phyloP scores from a whole-genome alignment of 37 sponge, comb jelly and placozoan genomes.

The Spongia lamella region DNA sequence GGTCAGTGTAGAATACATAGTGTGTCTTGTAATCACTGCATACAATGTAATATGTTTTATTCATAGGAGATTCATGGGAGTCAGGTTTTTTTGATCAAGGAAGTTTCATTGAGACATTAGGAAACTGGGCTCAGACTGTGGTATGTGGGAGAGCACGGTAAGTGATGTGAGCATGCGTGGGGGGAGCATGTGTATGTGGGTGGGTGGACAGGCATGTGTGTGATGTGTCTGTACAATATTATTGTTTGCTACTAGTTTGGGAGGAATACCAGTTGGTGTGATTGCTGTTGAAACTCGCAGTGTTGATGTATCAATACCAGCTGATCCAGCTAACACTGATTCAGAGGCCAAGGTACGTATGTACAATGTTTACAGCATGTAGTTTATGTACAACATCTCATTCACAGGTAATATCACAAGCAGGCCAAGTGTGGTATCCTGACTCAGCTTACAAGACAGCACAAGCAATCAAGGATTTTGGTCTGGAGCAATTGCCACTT shows the following conservation, averaged over 20 bases:
- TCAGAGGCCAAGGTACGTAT: constrained; percentile 77
- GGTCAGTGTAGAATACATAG: constrained; percentile 18
- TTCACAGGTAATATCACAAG: constrained; percentile 75
- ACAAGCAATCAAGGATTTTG: constrained; percentile 91
- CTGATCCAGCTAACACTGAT: constrained; percentile 95
- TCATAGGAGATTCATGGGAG: constrained; percentile 68
- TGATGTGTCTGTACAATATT: no score
- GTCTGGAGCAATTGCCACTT: constrained; percentile 89
- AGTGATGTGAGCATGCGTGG: constrained; percentile 2
- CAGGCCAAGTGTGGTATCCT: constrained; percentile 98
- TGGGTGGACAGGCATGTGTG: background rate
- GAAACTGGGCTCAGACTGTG: constrained; percentile 95
- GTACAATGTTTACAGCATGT: no score
- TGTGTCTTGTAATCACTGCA: background rate
- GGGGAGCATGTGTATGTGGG: no score
- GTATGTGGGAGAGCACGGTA: constrained; percentile 81
- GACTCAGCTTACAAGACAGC: constrained; percentile 99
- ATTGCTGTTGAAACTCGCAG: constrained; percentile 95
- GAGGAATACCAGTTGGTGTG: constrained; percentile 97
- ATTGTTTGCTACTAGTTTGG: constrained; percentile 47
- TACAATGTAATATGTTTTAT: background rate
- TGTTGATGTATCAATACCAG: constrained; percentile 82
- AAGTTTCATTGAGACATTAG: constrained; percentile 83
- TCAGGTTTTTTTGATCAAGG: constrained; percentile 94
- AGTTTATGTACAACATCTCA: no score